Evolutionary conservation across 2,888 invertebrate genomes (phyloP).

Genomic region (Andricus quercusramuli): DNA sequence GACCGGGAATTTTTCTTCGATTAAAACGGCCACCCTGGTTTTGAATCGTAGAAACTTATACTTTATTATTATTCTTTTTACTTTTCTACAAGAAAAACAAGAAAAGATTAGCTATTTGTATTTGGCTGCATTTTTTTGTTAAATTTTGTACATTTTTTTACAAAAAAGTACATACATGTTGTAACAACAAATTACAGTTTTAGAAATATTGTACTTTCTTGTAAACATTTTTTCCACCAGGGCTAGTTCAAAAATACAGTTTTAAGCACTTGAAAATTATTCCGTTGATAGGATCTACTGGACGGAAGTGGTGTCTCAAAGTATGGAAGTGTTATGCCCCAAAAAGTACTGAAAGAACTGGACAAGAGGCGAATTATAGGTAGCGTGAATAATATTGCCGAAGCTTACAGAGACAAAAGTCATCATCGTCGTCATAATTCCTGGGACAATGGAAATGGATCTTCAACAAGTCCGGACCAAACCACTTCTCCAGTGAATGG

Average conservation of each 20-base stretch:
- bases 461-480: constrained; percentile 65
- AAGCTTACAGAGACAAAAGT: constrained; percentile 73
- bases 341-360: constrained; percentile 84
- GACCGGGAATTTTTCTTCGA: too few species aligned
- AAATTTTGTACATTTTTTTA: too few species aligned
- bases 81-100: too few species aligned
- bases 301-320: constrained; percentile 59
- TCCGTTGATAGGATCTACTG: constrained; percentile 22
- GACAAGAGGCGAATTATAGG: constrained; percentile 83
- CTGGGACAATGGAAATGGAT: constrained; percentile 73
- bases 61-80: too few species aligned
- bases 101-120: too few species aligned
- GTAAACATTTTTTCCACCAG: too few species aligned
- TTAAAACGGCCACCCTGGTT: too few species aligned
- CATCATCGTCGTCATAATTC: constrained; percentile 73
- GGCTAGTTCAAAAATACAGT: not conserved
- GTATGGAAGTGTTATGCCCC: constrained; percentile 81
- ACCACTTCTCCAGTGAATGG: constrained; percentile 63
- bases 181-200: too few species aligned
- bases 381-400: constrained; percentile 78
- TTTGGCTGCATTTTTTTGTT: too few species aligned
- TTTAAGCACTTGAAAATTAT: not conserved
- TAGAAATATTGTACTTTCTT: too few species aligned
- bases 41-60: too few species aligned
- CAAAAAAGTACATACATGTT: too few species aligned